A percentile compares a stretch with the other conserved stretches of the same genome.
These are phyloP conservation scores for Pandion haliaetus DNA, from an alignment of 2,113 vertebrate genomes.

Conservation along the genomic window DNA sequence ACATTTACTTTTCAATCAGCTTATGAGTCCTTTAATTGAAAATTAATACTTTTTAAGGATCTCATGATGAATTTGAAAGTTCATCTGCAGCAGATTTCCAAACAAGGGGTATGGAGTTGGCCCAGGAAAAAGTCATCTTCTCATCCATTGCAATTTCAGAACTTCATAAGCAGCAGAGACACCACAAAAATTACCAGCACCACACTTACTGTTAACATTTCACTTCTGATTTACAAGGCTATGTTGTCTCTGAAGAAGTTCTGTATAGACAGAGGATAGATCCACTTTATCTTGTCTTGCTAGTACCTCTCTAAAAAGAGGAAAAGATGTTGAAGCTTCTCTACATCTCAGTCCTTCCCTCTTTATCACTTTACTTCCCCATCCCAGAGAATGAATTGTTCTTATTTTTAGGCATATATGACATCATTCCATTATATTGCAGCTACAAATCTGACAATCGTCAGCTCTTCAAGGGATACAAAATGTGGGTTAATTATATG, in stretches of 20 bases:
- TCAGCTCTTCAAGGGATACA: background rate
- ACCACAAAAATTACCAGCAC: background rate
- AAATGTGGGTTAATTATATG: background rate
- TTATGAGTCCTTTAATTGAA: background rate
- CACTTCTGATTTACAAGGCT: background rate
- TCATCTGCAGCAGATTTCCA: constrained; percentile 62
- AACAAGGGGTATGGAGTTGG: constrained; percentile 39
- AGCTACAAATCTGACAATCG: background rate
- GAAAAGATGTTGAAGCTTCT: background rate
- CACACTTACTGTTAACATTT: background rate
- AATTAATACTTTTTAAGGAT: constrained; percentile 20
- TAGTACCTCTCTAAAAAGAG: background rate
- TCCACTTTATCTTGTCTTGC: background rate
- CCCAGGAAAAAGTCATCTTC: constrained; percentile 33
- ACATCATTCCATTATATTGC: background rate
- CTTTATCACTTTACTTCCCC: background rate
- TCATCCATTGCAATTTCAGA: background rate
- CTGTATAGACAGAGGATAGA: background rate
- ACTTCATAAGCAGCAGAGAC: background rate
- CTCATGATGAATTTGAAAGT: constrained; percentile 21
- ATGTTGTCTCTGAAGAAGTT: background rate
- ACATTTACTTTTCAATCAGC: background rate
- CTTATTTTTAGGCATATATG: background rate
- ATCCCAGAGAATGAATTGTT: background rate
- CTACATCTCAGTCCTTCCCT: background rate